Conservation (phyloP, 2,797 vertebrate genomes). For the Astyanax mexicanus region DNA sequence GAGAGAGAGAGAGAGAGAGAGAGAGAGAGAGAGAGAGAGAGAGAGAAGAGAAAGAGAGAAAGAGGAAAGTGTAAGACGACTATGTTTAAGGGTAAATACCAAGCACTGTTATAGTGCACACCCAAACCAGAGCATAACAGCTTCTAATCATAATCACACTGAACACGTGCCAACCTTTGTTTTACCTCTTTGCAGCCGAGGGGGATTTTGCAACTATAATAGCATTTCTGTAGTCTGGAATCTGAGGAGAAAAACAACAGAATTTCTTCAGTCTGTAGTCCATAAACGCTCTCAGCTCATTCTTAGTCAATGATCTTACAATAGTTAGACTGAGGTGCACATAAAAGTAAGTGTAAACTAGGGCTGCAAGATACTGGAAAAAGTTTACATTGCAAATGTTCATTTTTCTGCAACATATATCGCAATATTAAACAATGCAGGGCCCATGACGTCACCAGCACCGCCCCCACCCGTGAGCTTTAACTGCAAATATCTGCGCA, state of each 20-base stretch:
- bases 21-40: neutral
- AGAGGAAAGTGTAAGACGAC: neutral
- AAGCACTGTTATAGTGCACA: neutral
- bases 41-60: neutral
- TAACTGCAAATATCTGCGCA: no score
- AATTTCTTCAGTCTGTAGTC: neutral
- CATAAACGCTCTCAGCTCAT: neutral
- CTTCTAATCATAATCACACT: neutral
- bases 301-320: neutral
- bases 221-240: conserved; percentile 97
- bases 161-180: neutral
- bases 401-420: no score
- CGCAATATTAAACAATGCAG: no score
- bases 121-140: neutral
- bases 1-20: neutral
- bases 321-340: neutral
- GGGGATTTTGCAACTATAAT: conserved; percentile 98
- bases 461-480: no score
- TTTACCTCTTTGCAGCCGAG: conserved; percentile 97
- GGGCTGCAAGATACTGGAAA: no score
- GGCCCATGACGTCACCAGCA: no score
- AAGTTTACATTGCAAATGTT: no score
- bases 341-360: neutral
- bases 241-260: conserved; percentile 71
- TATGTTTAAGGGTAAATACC: no score